Conservation (phyloP, 2,888 invertebrate genomes). For the Ischnus inquisitorius region DNA sequence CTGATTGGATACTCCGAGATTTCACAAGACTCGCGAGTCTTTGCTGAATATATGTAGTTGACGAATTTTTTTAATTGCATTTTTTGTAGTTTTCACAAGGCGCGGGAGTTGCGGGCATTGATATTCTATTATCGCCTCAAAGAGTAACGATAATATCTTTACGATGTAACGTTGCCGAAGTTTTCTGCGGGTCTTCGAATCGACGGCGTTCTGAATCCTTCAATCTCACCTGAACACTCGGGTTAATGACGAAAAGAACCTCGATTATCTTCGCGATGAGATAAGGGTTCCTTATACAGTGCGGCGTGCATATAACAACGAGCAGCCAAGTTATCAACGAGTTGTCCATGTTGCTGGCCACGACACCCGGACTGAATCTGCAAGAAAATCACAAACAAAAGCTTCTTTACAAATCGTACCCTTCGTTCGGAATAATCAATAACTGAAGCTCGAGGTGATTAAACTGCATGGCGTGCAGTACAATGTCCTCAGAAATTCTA, state of each 20-base stretch:
- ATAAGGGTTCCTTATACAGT: slow-evolving; percentile 98
- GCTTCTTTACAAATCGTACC: neutral
- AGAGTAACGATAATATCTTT: neutral
- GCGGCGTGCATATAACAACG: slow-evolving; percentile 95
- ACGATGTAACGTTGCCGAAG: no score
- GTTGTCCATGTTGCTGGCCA: slow-evolving; percentile 92
- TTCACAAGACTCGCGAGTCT: no score
- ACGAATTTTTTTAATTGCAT: no score
- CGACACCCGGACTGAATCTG: slow-evolving; percentile 92
- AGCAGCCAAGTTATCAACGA: slow-evolving; percentile 95
- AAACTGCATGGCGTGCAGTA: no score
- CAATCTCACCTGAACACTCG: slow-evolving; percentile 87
- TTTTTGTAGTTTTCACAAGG: no score
- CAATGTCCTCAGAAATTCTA: no score
- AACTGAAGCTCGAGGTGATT: no score
- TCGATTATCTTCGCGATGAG: slow-evolving; percentile 98
- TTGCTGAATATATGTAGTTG: no score
- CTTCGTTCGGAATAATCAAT: neutral
- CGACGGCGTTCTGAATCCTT: neutral
- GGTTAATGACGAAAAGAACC: slow-evolving; percentile 93
- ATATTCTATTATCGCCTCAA: neutral
- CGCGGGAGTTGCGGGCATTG: no score
- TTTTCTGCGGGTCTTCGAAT: neutral
- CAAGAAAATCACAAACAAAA: slow-evolving; percentile 44
- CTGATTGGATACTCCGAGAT: no score